Evolutionary conservation across 2,888 invertebrate species (phyloP).

Genomic region (Watsonalla cultraria): DNA sequence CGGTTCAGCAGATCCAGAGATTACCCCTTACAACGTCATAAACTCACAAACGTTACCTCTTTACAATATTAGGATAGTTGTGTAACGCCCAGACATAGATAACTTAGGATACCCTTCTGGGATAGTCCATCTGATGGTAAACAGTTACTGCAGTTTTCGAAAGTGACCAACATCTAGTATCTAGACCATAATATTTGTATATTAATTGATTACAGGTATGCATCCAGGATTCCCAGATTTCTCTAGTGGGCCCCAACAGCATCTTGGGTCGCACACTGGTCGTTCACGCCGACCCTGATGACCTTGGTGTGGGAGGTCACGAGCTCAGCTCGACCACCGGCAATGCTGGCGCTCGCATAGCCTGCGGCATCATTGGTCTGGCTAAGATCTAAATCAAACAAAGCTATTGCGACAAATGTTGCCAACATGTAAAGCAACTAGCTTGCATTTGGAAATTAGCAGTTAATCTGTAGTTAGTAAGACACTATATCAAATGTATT

Average conservation of each 20-base stretch:
- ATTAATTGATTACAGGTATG: conserved; percentile 42
- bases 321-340: conserved; percentile 96
- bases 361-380: conserved; percentile 93
- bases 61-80: no score
- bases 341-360: conserved; percentile 94
- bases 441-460: neutral
- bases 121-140: no score
- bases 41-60: no score
- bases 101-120: no score
- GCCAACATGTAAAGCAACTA: neutral
- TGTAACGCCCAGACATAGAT: no score
- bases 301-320: conserved; percentile 94
- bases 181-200: neutral
- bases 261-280: conserved; percentile 92
- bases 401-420: conserved; percentile 7
- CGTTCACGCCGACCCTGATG: conserved; percentile 95
- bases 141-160: no score
- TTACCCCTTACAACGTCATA: no score
- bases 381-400: conserved; percentile 38
- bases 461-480: conserved; percentile 17
- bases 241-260: conserved; percentile 81
- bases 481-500: conserved; percentile 23
- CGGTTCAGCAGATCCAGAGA: no score
- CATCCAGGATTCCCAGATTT: conserved; percentile 61
- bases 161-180: no score